Base-by-base conservation (phyloP, 1,140 invertebrate species). In the Trachymyrmex septentrionalis region DNA sequence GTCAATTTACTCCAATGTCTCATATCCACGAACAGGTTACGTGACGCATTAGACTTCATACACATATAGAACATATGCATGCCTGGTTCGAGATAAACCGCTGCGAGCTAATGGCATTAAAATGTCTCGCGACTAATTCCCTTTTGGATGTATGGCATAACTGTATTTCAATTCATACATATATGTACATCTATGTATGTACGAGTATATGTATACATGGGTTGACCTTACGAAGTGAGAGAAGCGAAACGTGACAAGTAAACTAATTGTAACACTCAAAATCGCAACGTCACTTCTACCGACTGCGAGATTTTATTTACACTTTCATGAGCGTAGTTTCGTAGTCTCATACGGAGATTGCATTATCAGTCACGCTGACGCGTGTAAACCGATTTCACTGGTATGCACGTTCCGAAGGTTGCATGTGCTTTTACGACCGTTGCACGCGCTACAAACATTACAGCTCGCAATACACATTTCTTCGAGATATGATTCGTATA, bases 1-100 rank as follows among this genome's bases (percentile, higher is more conserved):
- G 88, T 89, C 88, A 89, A 89, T 90, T 90, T 84, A 89, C 77
- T 80, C 67, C 76, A 77, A 89, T 90, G 88, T 86, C 77, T 90
- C 77, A 27, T 88, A 71, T 81, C 67, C 67, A 61, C 50, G 63
- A 53, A 53, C 48, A 78, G 24, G 38, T 27, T 73, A 76, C 63
- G 76, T 64, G 69, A 82, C 67, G 57, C 67, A 44, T 76, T 66
- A 85, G 71, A 85, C 50, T 53, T 66, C 27, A 86, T 50, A 55
- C 75, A 67, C 61, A 34, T 61, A 76, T 44, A 78, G 10, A 27
- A 24, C 66, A 66, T 77, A 71, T 30, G 82, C 53, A 86, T 50
- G 61, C 75, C 19, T 73, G 44, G 64, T 50, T 86, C 61, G 57
- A 89, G 87, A 89, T 89, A 86, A 90, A 89, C 63, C 55, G 77